Percentiles rank a stretch among this genome's conserved stretches.
phyloP scores from a whole-genome alignment of 2,888 invertebrate species.

The Opisthograptis luteolata region DNA sequence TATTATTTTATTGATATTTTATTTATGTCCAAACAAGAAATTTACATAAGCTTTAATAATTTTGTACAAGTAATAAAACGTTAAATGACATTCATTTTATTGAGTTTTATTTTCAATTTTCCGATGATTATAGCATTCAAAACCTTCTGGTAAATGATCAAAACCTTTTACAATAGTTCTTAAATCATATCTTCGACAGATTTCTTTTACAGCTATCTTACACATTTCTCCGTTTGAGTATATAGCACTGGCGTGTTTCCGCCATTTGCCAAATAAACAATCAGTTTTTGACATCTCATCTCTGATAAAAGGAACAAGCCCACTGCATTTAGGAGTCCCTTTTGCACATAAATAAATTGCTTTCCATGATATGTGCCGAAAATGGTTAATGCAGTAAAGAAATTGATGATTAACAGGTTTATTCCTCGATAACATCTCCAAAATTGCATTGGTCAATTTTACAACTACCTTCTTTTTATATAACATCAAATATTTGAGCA shows the following conservation, averaged over 20 bases:
- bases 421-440: slow-evolving; percentile 59
- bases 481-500: slow-evolving; percentile 55
- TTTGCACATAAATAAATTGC: slow-evolving; percentile 70
- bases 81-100: slow-evolving; percentile 19
- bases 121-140: slow-evolving; percentile 64
- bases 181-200: slow-evolving; percentile 67
- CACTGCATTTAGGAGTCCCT: slow-evolving; percentile 65
- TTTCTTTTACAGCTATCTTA: slow-evolving; percentile 53
- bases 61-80: slow-evolving; percentile 28
- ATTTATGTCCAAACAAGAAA: slow-evolving; percentile 24
- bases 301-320: slow-evolving; percentile 59
- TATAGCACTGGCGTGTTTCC: slow-evolving; percentile 65
- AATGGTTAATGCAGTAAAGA: slow-evolving; percentile 76
- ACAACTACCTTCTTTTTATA: slow-evolving; percentile 75
- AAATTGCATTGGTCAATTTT: slow-evolving; percentile 67
- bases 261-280: slow-evolving; percentile 76
- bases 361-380: slow-evolving; percentile 71
- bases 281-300: slow-evolving; percentile 67
- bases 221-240: slow-evolving; percentile 53
- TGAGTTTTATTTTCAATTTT: slow-evolving; percentile 42
- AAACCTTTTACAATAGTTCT: slow-evolving; percentile 61
- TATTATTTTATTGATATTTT: background rate
- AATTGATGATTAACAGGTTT: slow-evolving; percentile 58
- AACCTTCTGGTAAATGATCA: slow-evolving; percentile 58
- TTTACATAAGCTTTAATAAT: slow-evolving; percentile 29